Evolutionary conservation across 2,888 invertebrate genomes (phyloP).

Genomic region (Polymixis flavicincta): DNA sequence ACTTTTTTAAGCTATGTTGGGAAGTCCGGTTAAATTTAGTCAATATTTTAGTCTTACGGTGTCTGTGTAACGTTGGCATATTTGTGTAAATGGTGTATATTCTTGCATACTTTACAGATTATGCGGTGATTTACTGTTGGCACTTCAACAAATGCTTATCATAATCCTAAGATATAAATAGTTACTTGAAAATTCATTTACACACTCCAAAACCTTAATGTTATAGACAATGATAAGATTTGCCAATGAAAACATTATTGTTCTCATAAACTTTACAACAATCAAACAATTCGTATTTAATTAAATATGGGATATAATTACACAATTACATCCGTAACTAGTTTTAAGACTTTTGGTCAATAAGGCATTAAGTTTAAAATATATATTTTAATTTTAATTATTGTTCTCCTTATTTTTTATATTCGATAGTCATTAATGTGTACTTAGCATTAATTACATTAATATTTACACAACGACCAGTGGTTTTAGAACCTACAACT

Average conservation of each 20-base stretch:
- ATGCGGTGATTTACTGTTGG: conserved; percentile 66
- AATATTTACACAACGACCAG: conserved; percentile 83
- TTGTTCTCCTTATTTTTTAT: conserved; percentile 89
- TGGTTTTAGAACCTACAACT: conserved; percentile 66
- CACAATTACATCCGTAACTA: conserved; percentile 87
- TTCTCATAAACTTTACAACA: conserved; percentile 88
- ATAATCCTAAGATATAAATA: conserved; percentile 75
- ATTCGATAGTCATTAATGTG: conserved; percentile 83
- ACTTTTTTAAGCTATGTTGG: conserved; percentile 27
- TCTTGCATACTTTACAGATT: conserved; percentile 51
- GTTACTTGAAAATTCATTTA: conserved; percentile 74
- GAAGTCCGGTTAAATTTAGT: conserved; percentile 24
- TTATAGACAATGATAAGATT: conserved; percentile 85
- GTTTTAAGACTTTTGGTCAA: conserved; percentile 91
- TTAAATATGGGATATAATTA: conserved; percentile 84
- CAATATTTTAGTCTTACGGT: conserved; percentile 35
- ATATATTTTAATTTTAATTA: conserved; percentile 89
- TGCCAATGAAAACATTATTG: conserved; percentile 81
- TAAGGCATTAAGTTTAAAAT: conserved; percentile 91
- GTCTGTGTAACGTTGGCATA: conserved; percentile 44
- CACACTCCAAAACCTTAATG: conserved; percentile 74
- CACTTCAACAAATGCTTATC: conserved; percentile 70
- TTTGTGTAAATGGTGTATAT: conserved; percentile 50
- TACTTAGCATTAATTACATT: conserved; percentile 84
- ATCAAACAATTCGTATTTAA: conserved; percentile 86